A percentile compares a stretch with the other conserved stretches of the same genome.
These are phyloP conservation scores for Seriola dumerili DNA, from an alignment of 2,113 vertebrate genomes.

Conservation along the genomic window DNA sequence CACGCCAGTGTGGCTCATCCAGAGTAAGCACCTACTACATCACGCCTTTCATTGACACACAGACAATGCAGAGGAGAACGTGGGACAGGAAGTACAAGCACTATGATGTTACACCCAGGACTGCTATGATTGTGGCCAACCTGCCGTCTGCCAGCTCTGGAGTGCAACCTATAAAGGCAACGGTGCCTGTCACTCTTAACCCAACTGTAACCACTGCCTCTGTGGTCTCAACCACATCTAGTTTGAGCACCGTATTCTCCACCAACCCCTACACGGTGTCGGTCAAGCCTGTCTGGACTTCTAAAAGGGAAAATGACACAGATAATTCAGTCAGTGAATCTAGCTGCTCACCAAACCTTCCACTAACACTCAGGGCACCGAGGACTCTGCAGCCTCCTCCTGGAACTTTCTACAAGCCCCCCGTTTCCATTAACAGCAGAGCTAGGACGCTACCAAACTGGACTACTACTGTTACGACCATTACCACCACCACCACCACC, in stretches of 20 bases:
- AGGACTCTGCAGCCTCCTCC: conserved; percentile 94
- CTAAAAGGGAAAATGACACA: conserved; percentile 78
- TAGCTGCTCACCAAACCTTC: conserved; percentile 44
- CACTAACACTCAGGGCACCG: conserved; percentile 86
- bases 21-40: conserved; percentile 85
- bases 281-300: conserved; percentile 74
- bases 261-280: conserved; percentile 77
- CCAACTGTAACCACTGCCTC: conserved; percentile 48
- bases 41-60: conserved; percentile 88
- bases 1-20: conserved; percentile 64
- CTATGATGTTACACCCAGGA: conserved; percentile 89
- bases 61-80: conserved; percentile 84
- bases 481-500: conserved; percentile 42
- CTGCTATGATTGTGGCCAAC: conserved; percentile 88
- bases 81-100: conserved; percentile 92
- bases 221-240: conserved; percentile 32
- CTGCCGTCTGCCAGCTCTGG: conserved; percentile 80
- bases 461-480: conserved; percentile 58
- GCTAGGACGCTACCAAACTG: conserved; percentile 73
- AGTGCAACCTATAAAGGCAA: conserved; percentile 54
- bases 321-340: conserved; percentile 67
- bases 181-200: conserved; percentile 42
- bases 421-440: conserved; percentile 65
- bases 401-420: conserved; percentile 95
- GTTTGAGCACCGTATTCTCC: conserved; percentile 72